A percentile compares a stretch with the other conserved stretches of the same genome.
These are phyloP conservation scores for Nomada fucata DNA, from an alignment of 2,888 invertebrate species.

Conservation along the genomic window DNA sequence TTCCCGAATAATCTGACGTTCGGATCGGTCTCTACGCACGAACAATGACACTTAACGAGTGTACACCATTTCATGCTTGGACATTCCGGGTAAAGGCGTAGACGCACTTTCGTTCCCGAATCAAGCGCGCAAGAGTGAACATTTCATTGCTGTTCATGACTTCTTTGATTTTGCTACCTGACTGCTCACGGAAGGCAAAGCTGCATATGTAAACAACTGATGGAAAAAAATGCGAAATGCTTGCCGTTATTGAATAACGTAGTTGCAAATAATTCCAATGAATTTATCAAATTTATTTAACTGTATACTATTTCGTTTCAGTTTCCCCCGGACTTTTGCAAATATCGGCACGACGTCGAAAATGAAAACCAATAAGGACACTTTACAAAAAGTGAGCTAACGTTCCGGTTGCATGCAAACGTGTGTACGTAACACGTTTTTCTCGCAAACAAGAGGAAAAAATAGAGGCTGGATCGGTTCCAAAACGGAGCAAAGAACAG, in stretches of 20 bases:
- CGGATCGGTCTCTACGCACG: conserved; percentile 30
- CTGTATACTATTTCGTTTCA: neutral
- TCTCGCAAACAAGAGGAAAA: conserved; percentile 19
- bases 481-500: conserved; percentile 21
- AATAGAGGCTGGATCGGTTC: conserved; percentile 42
- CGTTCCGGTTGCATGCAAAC: conserved; percentile 22
- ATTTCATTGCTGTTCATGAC: neutral
- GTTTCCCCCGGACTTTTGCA: neutral
- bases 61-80: conserved; percentile 28
- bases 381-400: conserved; percentile 21
- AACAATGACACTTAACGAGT: conserved; percentile 57
- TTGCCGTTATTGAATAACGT: neutral
- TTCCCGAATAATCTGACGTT: conserved; percentile 54
- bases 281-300: neutral
- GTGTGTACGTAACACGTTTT: conserved; percentile 19
- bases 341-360: neutral
- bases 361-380: neutral
- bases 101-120: neutral
- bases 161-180: neutral
- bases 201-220: neutral
- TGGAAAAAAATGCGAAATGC: neutral
- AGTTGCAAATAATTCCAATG: neutral
- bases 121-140: conserved; percentile 12
- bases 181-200: neutral
- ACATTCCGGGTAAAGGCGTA: neutral